Evolutionary conservation across 2,888 invertebrate species (phyloP).

Genomic region (Hyles lineata): DNA sequence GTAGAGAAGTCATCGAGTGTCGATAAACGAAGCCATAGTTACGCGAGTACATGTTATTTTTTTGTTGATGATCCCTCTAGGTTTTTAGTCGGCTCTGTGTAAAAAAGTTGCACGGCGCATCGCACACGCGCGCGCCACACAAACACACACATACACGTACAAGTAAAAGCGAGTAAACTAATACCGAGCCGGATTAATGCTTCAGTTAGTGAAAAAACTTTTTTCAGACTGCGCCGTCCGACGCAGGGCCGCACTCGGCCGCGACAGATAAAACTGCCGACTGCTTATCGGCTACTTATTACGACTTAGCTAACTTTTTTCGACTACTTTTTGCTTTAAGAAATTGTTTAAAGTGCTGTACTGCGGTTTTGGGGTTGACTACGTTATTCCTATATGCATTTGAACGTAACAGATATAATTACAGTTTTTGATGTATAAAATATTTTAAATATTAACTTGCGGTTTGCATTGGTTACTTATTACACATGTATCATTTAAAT

Average conservation of each 20-base stretch:
- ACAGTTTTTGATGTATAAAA: background rate
- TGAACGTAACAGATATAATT: background rate
- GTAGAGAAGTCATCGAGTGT: no score
- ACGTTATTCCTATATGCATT: background rate
- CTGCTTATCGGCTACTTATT: slow-evolving; percentile 17
- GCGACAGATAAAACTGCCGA: slow-evolving; percentile 26
- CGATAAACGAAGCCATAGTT: background rate
- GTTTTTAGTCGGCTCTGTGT: slow-evolving; percentile 60
- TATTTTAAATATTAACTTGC: background rate
- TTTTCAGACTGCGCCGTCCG: slow-evolving; percentile 84
- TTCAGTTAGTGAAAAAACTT: slow-evolving; percentile 86
- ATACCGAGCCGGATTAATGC: slow-evolving; percentile 85
- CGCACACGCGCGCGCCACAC: slow-evolving; percentile 65
- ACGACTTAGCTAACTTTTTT: slow-evolving; percentile 28
- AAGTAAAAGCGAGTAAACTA: slow-evolving; percentile 83
- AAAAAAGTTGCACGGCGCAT: slow-evolving; percentile 76
- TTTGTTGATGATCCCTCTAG: slow-evolving; percentile 18
- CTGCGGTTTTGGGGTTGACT: slow-evolving; percentile 1
- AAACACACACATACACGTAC: slow-evolving; percentile 65
- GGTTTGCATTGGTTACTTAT: background rate
- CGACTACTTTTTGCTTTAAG: background rate
- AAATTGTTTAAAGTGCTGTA: slow-evolving; percentile 23
- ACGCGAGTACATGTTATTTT: background rate
- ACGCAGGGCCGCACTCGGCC: slow-evolving; percentile 68
- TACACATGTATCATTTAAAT: background rate